A percentile compares a stretch with the other conserved stretches of the same genome.
phyloP scores from a whole-genome alignment of 2,888 invertebrate genomes.

The Machimus rusticus region DNA sequence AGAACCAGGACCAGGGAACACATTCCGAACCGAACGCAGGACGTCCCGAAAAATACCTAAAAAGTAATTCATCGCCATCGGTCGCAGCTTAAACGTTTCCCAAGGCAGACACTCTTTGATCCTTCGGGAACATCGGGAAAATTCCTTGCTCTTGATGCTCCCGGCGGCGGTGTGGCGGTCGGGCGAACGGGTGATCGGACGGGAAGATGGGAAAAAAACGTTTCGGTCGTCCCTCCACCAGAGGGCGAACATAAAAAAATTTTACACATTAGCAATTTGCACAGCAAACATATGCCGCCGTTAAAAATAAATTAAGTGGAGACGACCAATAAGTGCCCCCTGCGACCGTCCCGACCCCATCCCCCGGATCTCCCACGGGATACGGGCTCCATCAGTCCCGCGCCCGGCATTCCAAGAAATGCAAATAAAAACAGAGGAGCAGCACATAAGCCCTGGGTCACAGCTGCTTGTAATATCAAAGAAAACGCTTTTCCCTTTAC shows the following conservation, averaged over 20 bases:
- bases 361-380: not conserved
- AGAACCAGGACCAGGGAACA: not conserved
- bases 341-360: not conserved
- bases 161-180: too few relatives aligned
- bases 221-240: not conserved
- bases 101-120: slow-evolving; percentile 6
- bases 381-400: not conserved
- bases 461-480: slow-evolving; percentile 48
- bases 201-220: too few relatives aligned
- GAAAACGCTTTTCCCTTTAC: slow-evolving; percentile 45
- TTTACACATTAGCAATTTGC: slow-evolving; percentile 36
- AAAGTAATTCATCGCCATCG: slow-evolving; percentile 16
- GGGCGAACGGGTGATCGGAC: not conserved
- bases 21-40: not conserved
- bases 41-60: not conserved
- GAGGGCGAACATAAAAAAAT: not conserved
- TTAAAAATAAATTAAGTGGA: slow-evolving; percentile 40
- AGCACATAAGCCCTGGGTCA: slow-evolving; percentile 44
- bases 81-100: not conserved
- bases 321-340: slow-evolving; percentile 33
- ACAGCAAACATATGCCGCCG: slow-evolving; percentile 26
- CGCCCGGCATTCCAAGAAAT: slow-evolving; percentile 19
- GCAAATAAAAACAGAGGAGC: slow-evolving; percentile 39
- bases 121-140: not conserved
- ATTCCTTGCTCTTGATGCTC: not conserved